phyloP scores from a whole-genome alignment of 2,888 invertebrate genomes.

The Smittia aterrima region DNA sequence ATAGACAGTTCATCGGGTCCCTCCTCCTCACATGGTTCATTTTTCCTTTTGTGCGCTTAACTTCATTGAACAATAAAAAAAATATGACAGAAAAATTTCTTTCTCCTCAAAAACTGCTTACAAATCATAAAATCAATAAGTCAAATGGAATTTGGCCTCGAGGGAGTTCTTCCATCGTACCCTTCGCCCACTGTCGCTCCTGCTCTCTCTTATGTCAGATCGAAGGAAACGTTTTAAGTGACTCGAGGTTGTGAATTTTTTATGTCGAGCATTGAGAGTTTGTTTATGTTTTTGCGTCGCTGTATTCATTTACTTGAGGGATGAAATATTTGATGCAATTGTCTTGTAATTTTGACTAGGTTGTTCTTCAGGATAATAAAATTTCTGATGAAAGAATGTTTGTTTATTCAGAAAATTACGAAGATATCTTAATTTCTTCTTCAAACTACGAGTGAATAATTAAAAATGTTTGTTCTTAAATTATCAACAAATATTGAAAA shows the following conservation, averaged over 20 bases:
- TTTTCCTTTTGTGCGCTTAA: not conserved
- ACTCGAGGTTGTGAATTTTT: slow-evolving; percentile 27
- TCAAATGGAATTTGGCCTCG: slow-evolving; percentile 25
- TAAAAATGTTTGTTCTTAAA: not conserved
- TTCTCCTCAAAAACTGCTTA: slow-evolving; percentile 19
- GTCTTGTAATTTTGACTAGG: not conserved
- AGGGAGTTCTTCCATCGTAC: not conserved
- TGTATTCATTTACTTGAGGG: not conserved
- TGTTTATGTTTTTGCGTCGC: not conserved
- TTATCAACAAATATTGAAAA: not conserved
- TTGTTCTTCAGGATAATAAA: too few species aligned
- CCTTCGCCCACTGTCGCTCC: too few species aligned
- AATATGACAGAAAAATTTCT: not conserved
- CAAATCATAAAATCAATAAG: slow-evolving; percentile 38
- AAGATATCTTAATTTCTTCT: too few species aligned
- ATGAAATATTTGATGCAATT: not conserved
- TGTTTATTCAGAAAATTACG: too few species aligned
- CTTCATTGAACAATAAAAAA: slow-evolving; percentile 23
- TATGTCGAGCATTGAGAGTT: not conserved
- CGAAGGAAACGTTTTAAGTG: slow-evolving; percentile 30
- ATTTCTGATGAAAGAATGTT: too few species aligned
- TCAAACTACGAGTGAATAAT: too few species aligned
- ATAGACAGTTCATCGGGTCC: not conserved
- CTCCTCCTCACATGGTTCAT: not conserved
- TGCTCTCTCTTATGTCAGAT: not conserved